Evolutionary conservation across 2,113 vertebrate genomes (phyloP), one percentile per base, ranked within the genome.

Genomic region (Ophiodon elongatus): DNA sequence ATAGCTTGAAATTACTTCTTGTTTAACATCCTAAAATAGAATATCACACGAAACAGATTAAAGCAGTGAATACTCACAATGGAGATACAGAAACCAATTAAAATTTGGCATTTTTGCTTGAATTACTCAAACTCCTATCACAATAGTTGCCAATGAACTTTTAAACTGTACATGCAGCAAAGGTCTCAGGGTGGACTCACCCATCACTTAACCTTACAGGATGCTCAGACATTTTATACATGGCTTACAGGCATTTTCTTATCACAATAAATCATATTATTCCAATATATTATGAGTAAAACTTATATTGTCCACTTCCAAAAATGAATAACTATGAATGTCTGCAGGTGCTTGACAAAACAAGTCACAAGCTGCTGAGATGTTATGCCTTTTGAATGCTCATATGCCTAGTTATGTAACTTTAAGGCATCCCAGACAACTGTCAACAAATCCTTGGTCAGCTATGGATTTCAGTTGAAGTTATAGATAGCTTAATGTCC

Each of bases 401-500:
- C 41, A 39, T n/a, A 29, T 27, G 3, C 57, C 13, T n/a, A 6
- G n/a, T 14, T 54, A 29, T 19, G 39, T 73, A 25, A 5, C 10
- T 68, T 63, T 23, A 25, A 76, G 60, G 27, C 3, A 0, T 63
- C 68, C 13, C n/a, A 33, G n/a, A 62, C 43, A 76, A 41, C 57
- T 67, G 80, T 54, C 66, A 75, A 52, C 76, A 65, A 70, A 62
- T 71, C 41, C 25, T 37, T 25, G 6, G 63, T 57, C 65, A 35
- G 45, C 56, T 5, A 43, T 45, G 57, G 45, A 78, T 76, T 62
- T 70, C 2, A 39, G 31, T n/a, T 76, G 35, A 65, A 70, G 83
- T 72, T 84, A 47, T 21, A 79, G 54, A 81, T 64, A 65, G 27
- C 59, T 71, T 87, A 80, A 88, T 92, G 75, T 83, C 67, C 73